Conservation (phyloP, 2,888 invertebrate species). For the Platycheirus rosarum region DNA sequence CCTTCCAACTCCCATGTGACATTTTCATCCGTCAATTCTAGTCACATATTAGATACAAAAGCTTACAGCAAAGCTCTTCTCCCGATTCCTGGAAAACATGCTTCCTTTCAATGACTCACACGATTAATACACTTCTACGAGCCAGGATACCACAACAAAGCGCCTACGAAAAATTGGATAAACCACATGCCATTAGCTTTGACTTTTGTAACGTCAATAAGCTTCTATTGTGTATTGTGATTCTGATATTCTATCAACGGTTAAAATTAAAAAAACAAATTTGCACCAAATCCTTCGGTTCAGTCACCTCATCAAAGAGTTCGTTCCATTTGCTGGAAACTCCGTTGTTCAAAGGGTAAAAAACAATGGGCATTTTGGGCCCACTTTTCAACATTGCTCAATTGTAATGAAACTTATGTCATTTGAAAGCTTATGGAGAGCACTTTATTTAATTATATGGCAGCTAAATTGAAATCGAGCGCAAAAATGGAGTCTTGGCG, state of each 20-base stretch:
- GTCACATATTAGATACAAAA: conserved; percentile 46
- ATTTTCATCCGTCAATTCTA: conserved; percentile 42
- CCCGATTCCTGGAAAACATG: conserved; percentile 41
- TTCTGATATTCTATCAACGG: conserved; percentile 30
- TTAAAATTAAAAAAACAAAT: conserved; percentile 38
- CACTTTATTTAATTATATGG: too few species aligned
- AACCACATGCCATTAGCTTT: conserved; percentile 53
- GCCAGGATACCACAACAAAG: conserved; percentile 27
- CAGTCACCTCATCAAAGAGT: conserved; percentile 76
- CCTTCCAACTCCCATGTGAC: too few species aligned
- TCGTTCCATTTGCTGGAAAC: conserved; percentile 76
- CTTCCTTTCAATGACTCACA: conserved; percentile 41
- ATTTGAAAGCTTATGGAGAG: too few species aligned
- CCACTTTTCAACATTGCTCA: too few species aligned
- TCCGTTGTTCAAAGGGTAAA: conserved; percentile 76
- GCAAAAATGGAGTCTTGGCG: too few species aligned
- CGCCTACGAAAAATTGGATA: conserved; percentile 39
- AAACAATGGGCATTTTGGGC: too few species aligned
- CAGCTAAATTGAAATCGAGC: too few species aligned
- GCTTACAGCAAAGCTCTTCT: conserved; percentile 24
- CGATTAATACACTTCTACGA: conserved; percentile 1
- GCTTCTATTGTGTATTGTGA: not conserved
- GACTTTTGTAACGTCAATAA: conserved; percentile 44
- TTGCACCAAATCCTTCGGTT: not conserved
- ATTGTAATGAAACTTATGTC: too few species aligned